Evolutionary conservation across 2,113 vertebrate species (phyloP), one percentile per base, ranked within the genome.

Genomic region (Antechinus stuartii): DNA sequence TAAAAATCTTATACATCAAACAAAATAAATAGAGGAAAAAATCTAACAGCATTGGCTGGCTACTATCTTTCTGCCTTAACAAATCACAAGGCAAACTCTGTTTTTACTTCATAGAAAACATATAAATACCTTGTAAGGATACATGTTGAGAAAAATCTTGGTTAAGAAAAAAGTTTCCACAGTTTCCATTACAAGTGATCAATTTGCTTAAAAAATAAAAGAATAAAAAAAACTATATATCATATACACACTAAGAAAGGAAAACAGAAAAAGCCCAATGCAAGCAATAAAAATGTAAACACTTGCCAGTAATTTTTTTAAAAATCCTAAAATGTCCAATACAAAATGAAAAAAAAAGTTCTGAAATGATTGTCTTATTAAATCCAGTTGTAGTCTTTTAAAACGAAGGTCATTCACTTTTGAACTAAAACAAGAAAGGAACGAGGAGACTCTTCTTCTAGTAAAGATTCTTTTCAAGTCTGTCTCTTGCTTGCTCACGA

Each of bases 61-160:
- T 93, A 95, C 98, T 98, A 98, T 98, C 95, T 98, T 96, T 95
- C 96, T 95, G 97, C 97, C 97, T 22, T 92, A 94, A 90, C 92
- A 92, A 94, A 98, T 96, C 90, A 92, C 94, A 35, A 95, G 95
- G 91, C 50, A 92, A 54, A 54, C 90, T 9, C 49, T 47, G 27
- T 42, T 54, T 91, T n/a, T 27, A 96, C 92, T 89, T 97, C 95
- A 93, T 91, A 90, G 61, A 52, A 49, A 92, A 90, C 91, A 53
- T 42, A 9, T 46, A 49, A 92, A 35, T 24, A 42, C 61, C 90
- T 47, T 61, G 68, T 22, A 92, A 56, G 90, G 93, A 68, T 92
- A 53, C 52, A 47, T 52, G 53, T 56, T 16, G 23, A 1, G 54
- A 91, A 96, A 84, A 57, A 55, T 84, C 95, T 55, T 35, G 94